Base-by-base conservation (phyloP, 1,140 invertebrate genomes). In the Cyclargus thomasi region DNA sequence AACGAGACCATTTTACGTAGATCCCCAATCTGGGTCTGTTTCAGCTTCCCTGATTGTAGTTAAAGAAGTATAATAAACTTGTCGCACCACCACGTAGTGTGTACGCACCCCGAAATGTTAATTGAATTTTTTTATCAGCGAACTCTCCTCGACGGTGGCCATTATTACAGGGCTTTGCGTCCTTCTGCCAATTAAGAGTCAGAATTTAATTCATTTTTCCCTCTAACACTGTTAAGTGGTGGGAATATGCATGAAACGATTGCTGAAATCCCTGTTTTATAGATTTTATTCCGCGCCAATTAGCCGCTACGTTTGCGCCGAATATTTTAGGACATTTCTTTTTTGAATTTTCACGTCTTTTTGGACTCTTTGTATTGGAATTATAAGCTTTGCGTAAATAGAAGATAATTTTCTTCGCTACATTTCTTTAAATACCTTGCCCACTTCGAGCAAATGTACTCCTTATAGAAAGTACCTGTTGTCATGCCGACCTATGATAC, bases 71-170 rank as follows among this genome's bases (percentile, higher is more conserved):
- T n/a, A n/a, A n/a, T 29, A 29, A 5, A 0, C 8, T 29, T 29
- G 29, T 5, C 8, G 21, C 55, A 20, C 20, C 55, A 7, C n/a
- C 53, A 17, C 1, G 53, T 55, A 4, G 55, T 20, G 6, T 59
- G 55, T 21, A 59, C 55, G 55, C 18, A 59, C 55, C 18, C 11
- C 20, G 18, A 59, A 59, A 59, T 59, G 55, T 59, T 59, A 59
- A 59, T 59, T 59, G 55, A 59, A 59, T 59, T 59, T 59, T 59
- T 59, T 59, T 59, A 59, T 59, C 55, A 20, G 18, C 18, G 4
- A 59, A 59, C 55, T 59, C 55, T 21, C 53, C 53, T 55, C 53
- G n/a, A 18, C 10, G 18, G 55, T 18, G 18, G 18, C 55, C 55
- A 59, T 59, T 59, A 59, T 59, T 59, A 59, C 10, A 59, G 55